Base-by-base conservation (phyloP, 2,888 invertebrate species). In the Amphipyra tragopoginis region DNA sequence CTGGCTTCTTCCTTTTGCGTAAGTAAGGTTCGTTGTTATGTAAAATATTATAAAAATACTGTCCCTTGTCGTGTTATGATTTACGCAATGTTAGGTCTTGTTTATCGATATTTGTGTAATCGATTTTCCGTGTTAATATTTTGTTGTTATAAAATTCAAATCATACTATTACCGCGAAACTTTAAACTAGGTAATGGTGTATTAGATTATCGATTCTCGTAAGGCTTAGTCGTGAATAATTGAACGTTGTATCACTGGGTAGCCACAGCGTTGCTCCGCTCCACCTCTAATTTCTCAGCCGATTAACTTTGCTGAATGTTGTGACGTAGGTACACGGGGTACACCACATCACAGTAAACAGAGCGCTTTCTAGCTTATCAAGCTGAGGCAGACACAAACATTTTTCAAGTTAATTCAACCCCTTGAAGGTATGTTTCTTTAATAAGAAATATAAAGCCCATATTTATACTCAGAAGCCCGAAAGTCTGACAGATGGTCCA, bases 201-300 rank as follows among this genome's bases (percentile, higher is more conserved):
- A 15, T 44, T 42, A 26, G n/a, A 36, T 7, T 49, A 80, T 80
- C 70, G 80, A 80, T 77, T 62, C 48, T 44, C 11, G 29, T 55
- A 58, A 62, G 53, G 57, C 48, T 62, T 71, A 38, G 40, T 59
- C 51, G 45, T 81, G 72, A 82, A 81, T 80, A 79, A 79, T 80
- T 81, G 72, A 81, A 68, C 73, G 57, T 51, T 64, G 69, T 77
- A 72, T 70, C 75, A 55, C 55, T 50, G 65, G 62, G 43, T 49
- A 38, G 58, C 60, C 54, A 58, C 66, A 65, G 56, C 65, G 63
- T 54, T 66, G 43, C 50, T 68, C 47, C 26, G 51, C 53, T 61
- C 55, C 61, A 75, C 75, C 75, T 75, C 68, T 77, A 77, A 77
- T 81, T 79, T 82, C 69, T 72, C 80, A 72, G 64, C 60, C 69